Evolutionary conservation across 2,888 invertebrate species (phyloP).

Genomic region (Drosophila parthenogenetica): DNA sequence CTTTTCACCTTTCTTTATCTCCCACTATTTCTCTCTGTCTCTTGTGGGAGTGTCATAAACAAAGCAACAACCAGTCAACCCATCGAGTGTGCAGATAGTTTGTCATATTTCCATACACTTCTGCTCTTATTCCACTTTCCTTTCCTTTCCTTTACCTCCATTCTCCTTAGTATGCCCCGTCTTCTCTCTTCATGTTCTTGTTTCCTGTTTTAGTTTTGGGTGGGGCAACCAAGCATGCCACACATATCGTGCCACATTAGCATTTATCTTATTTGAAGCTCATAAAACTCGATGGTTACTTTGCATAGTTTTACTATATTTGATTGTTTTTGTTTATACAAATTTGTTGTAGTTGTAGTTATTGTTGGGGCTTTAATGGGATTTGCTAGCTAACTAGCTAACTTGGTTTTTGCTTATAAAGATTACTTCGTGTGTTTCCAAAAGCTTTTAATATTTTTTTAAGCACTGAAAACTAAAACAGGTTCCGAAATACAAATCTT

Average conservation of each 20-base stretch:
- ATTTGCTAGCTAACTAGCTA: not conserved
- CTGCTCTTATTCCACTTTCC: conserved; percentile 14
- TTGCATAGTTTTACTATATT: conserved; percentile 37
- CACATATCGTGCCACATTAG: conserved; percentile 70
- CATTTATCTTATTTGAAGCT: conserved; percentile 72
- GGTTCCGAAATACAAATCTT: not conserved
- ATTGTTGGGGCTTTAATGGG: conserved; percentile 1
- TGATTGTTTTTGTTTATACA: conserved; percentile 28
- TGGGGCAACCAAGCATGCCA: conserved; percentile 32
- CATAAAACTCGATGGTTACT: conserved; percentile 45
- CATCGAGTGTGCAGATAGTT: conserved; percentile 64
- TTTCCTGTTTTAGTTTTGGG: conserved; percentile 12
- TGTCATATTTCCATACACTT: conserved; percentile 59
- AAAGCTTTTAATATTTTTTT: not conserved
- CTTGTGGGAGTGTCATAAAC: conserved; percentile 23
- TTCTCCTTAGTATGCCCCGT: no score
- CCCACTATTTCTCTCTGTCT: not conserved
- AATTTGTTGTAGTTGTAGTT: not conserved
- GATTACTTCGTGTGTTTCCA: not conserved
- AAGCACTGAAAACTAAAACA: not conserved
- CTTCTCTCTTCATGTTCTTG: not conserved
- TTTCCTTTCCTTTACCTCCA: not conserved
- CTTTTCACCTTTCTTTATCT: no score
- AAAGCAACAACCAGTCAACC: conserved; percentile 40
- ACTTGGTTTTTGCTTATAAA: not conserved